Evolutionary conservation across 1,140 invertebrate genomes (phyloP).

Genomic region (Helicorthomorpha holstii): DNA sequence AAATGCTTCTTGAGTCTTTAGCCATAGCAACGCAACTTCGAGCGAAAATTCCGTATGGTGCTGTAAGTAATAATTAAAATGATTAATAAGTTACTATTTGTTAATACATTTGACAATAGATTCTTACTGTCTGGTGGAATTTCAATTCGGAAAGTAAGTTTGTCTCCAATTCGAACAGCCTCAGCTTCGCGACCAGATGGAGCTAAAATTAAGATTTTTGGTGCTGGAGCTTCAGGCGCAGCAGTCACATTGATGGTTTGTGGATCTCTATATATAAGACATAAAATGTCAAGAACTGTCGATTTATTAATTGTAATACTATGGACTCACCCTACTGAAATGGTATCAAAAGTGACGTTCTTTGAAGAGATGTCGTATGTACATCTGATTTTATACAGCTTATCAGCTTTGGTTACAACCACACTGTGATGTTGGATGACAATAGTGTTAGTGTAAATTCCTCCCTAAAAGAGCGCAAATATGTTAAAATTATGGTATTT

Average conservation of each 20-base stretch:
- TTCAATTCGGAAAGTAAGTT: constrained; percentile 85
- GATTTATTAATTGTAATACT: not conserved
- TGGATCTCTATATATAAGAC: constrained; percentile 68
- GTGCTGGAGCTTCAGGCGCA: constrained; percentile 80
- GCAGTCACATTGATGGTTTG: constrained; percentile 91
- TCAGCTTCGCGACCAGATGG: constrained; percentile 68
- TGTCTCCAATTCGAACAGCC: constrained; percentile 84
- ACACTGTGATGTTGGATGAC: constrained; percentile 89
- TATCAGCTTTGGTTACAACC: constrained; percentile 91
- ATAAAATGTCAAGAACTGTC: too few species aligned
- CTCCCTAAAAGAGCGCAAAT: constrained; percentile 40
- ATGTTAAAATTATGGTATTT: not conserved
- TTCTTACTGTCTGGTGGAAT: constrained; percentile 83
- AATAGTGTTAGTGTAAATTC: constrained; percentile 85
- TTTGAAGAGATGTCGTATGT: constrained; percentile 92
- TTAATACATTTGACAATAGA: constrained; percentile 1
- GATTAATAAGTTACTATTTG: not conserved
- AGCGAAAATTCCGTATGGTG: constrained; percentile 88
- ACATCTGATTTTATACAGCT: constrained; percentile 91
- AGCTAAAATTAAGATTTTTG: constrained; percentile 79
- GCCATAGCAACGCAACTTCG: constrained; percentile 91
- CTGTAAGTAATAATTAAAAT: constrained; percentile 32
- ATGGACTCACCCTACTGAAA: constrained; percentile 59
- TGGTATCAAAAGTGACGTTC: constrained; percentile 93
- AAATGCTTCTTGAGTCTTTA: constrained; percentile 86